Percentiles rank a stretch among this genome's conserved stretches.
Evolutionary conservation across 2,113 vertebrate genomes (phyloP).

Genomic region (Chamaea fasciata): DNA sequence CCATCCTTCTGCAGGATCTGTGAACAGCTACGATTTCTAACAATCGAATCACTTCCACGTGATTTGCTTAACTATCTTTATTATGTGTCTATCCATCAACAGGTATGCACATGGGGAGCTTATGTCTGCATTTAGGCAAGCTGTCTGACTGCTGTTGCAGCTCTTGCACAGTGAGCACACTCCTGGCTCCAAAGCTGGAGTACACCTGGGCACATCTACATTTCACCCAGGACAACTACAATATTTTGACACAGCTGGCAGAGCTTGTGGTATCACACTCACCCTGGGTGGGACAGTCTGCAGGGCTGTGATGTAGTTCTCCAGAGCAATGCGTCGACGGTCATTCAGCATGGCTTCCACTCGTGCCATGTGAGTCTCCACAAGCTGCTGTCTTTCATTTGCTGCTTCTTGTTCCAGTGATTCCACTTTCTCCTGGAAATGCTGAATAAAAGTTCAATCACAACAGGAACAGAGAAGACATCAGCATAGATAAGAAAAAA

Average conservation of each 20-base stretch:
- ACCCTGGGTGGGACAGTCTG: conserved; percentile 85
- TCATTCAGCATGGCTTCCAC: conserved; percentile 97
- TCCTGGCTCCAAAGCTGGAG: not conserved
- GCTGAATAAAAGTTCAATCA: conserved; percentile 66
- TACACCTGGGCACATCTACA: not conserved
- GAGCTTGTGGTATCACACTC: not conserved
- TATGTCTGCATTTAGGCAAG: not conserved
- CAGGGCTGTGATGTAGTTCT: conserved; percentile 93
- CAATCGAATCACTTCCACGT: not conserved
- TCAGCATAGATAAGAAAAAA: not conserved
- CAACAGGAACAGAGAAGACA: not conserved
- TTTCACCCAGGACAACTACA: not conserved
- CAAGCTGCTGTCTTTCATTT: conserved; percentile 93
- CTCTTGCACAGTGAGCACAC: not conserved
- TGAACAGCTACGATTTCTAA: not conserved
- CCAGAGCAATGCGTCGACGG: conserved; percentile 90
- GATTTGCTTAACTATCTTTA: not conserved
- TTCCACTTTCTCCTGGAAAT: conserved; percentile 98
- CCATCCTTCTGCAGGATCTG: not conserved
- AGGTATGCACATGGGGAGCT: rapidly evolving
- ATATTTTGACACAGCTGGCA: not conserved
- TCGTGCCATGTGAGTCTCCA: conserved; percentile 96
- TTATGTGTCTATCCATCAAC: not conserved
- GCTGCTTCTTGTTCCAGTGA: conserved; percentile 95
- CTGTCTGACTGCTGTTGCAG: not conserved